Evolutionary conservation across 2,888 invertebrate species (phyloP).

Genomic region (Ectemnius lituratus): DNA sequence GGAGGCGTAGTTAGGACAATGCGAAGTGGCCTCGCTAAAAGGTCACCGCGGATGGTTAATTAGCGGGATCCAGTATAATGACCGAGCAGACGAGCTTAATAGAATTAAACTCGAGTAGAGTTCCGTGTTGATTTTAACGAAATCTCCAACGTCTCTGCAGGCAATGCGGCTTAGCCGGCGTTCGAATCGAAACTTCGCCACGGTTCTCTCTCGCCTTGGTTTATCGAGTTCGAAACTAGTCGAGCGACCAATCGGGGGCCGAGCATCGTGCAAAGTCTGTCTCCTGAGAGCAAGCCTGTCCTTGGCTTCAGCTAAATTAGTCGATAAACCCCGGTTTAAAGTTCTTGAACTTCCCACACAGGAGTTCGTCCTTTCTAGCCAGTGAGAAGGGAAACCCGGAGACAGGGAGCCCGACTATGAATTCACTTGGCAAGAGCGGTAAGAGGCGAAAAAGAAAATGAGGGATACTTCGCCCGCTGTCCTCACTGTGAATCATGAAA

Average conservation of each 20-base stretch:
- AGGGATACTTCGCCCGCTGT: background rate
- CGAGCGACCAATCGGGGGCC: constrained; percentile 53
- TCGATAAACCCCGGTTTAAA: constrained; percentile 70
- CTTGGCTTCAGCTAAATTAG: constrained; percentile 65
- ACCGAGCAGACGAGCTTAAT: constrained; percentile 46
- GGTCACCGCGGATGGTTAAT: constrained; percentile 27
- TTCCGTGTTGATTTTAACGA: constrained; percentile 63
- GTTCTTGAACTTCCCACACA: constrained; percentile 51
- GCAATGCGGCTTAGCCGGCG: constrained; percentile 26
- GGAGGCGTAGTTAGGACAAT: background rate
- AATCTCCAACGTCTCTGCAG: constrained; percentile 44
- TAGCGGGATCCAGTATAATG: constrained; percentile 29
- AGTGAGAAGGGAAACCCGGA: no score
- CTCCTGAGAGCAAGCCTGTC: constrained; percentile 57
- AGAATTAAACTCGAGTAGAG: constrained; percentile 56
- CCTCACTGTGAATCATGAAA: constrained; percentile 15
- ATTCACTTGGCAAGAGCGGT: constrained; percentile 29
- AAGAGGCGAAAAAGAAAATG: constrained; percentile 37
- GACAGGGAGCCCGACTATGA: constrained; percentile 4
- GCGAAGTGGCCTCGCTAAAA: background rate
- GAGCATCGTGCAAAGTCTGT: constrained; percentile 53
- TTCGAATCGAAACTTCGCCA: constrained; percentile 56
- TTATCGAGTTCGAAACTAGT: constrained; percentile 65
- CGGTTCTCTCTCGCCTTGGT: constrained; percentile 50
- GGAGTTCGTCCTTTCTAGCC: constrained; percentile 18